phyloP scores from a whole-genome alignment of 2,888 invertebrate species.

The Trichopoda pennipes region DNA sequence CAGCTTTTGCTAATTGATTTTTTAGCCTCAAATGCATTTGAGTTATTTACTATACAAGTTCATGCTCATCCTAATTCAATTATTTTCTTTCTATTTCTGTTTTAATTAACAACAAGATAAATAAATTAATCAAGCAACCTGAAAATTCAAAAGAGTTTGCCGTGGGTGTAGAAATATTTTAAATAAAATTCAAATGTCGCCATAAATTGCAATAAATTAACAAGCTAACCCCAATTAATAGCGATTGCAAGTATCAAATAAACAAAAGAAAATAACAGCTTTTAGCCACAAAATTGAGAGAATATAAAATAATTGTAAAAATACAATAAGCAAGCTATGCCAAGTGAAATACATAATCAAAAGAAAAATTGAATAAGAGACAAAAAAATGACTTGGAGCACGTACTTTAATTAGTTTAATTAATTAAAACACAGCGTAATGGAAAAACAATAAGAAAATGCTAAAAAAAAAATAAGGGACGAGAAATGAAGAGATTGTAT shows the following conservation, averaged over 20 bases:
- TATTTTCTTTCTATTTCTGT: background rate
- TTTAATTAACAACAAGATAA: constrained; percentile 35
- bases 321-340: constrained; percentile 11
- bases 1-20: too few species aligned
- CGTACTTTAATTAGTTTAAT: constrained; percentile 78
- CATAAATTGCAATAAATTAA: constrained; percentile 61
- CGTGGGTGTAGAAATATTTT: constrained; percentile 34
- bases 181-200: constrained; percentile 60
- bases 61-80: background rate
- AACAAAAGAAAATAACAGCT: constrained; percentile 55
- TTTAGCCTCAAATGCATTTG: too few species aligned
- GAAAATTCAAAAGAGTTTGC: background rate
- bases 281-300: constrained; percentile 37
- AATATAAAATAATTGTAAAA: constrained; percentile 26
- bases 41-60: too few species aligned
- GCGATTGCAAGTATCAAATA: constrained; percentile 63
- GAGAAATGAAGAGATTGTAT: constrained; percentile 2
- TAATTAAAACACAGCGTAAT: constrained; percentile 73
- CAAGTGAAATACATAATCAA: constrained; percentile 10
- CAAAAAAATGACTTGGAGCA: constrained; percentile 69
- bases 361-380: constrained; percentile 4
- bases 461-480: background rate
- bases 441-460: background rate
- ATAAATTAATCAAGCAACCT: constrained; percentile 4
- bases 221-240: constrained; percentile 65